Percentiles rank a stretch among this genome's conserved stretches.
These are phyloP conservation scores for Chiropotes sagulatus DNA, from an alignment of 2,797 vertebrate genomes.

Conservation along the genomic window DNA sequence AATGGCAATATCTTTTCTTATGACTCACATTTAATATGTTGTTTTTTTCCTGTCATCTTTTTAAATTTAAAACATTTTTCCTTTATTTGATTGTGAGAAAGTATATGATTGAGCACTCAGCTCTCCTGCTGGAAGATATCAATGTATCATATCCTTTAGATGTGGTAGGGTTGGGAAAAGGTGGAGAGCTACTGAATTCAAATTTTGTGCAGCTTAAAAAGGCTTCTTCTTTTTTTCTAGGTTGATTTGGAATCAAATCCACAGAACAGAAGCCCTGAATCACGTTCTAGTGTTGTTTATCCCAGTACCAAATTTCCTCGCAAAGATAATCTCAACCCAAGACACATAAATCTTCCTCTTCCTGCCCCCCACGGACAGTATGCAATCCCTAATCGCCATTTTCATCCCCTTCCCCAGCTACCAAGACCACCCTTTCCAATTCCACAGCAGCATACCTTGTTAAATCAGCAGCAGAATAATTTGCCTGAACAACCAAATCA, in stretches of 20 bases:
- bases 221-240: constrained; percentile 80
- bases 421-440: constrained; percentile 91
- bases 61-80: neutral
- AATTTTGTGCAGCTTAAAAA: neutral
- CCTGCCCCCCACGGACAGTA: constrained; percentile 92
- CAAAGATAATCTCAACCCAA: constrained; percentile 93
- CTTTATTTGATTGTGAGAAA: constrained; percentile 45
- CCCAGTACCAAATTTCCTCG: constrained; percentile 92
- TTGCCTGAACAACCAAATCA: constrained; percentile 86
- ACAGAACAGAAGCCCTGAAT: constrained; percentile 93
- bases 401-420: constrained; percentile 90
- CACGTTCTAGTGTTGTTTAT: constrained; percentile 89
- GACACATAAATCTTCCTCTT: constrained; percentile 93
- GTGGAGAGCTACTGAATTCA: neutral
- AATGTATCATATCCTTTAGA: neutral
- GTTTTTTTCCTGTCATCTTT: constrained; percentile 27
- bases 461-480: constrained; percentile 88
- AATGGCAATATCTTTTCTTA: constrained; percentile 7
- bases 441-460: constrained; percentile 87
- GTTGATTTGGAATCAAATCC: constrained; percentile 91
- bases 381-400: constrained; percentile 86
- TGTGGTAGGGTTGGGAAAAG: neutral
- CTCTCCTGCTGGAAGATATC: neutral
- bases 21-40: neutral
- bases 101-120: neutral